Evolutionary conservation across 2,113 vertebrate species (phyloP), one percentile per base, ranked within the genome.

Genomic region (Nesogale talazaci): DNA sequence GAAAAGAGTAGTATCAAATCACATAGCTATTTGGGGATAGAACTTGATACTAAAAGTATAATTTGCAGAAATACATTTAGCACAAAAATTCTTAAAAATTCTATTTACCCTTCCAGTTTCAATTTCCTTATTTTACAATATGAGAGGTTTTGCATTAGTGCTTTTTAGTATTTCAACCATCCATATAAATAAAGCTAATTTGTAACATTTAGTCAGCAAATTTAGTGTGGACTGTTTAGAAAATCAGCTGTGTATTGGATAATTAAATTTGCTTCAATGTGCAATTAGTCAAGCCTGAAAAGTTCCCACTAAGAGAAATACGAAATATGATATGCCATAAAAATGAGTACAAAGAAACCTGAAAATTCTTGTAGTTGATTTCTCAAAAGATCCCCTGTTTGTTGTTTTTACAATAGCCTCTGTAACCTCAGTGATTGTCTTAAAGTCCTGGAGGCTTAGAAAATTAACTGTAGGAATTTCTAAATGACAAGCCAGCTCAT

Each of bases 211-310:
- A 89, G 59, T 95, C 72, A 77, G 20, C n/a, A 94, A 6, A 5
- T n/a, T 97, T 75, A 72, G 0, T 22, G 19, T 93, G n/a, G 93
- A 92, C 78, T 69, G 52, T 91, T 96, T 95, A 95, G 76, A 96
- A 97, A 96, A 89, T 84, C 92, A 93, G 2, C 57, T 3, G 20
- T 95, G 93, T 95, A 93, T 84, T 95, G 0, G 19, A 25, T 93
- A 97, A 95, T 90, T 90, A 95, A 95, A 88, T 95, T 63, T 83
- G 10, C 93, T 97, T 97, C 95, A 97, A 95, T 80, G 94, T 75
- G 65, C n/a, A 95, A 96, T 97, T 97, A 94, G 56, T 95, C 57
- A 89, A 92, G 59, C 38, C 34, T 38, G 90, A 82, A 31, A 90
- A 92, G 95, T 80, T 95, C 75, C 0, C 42, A 82, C 88, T 95